Percentiles rank a stretch among this genome's conserved stretches.
Conservation (phyloP, 53 echinoderm and acorn worm genomes). For the Pentamera pediparva region DNA sequence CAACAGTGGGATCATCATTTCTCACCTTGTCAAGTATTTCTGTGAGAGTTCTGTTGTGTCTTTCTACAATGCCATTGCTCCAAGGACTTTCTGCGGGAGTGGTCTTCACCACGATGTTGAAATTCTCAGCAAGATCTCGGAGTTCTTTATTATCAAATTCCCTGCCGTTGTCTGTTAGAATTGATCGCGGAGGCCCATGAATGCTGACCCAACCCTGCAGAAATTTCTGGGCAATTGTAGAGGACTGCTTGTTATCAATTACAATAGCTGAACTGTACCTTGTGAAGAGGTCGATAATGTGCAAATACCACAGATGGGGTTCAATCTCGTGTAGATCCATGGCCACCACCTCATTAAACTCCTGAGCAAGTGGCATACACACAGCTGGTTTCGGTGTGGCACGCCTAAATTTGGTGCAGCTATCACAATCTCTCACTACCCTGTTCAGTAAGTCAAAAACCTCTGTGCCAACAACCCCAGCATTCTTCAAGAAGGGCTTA, state of each 20-base stretch:
- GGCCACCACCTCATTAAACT: neutral
- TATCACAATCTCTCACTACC: neutral
- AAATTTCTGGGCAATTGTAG: neutral
- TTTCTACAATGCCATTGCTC: conserved; percentile 10
- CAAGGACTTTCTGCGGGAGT: conserved; percentile 13
- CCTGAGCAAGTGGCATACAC: neutral
- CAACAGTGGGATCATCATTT: neutral
- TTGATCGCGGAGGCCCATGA: conserved; percentile 4
- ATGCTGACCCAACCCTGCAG: conserved; percentile 1
- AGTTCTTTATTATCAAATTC: neutral
- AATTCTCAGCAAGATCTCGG: neutral
- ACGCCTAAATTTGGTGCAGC: neutral
- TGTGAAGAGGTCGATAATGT: neutral
- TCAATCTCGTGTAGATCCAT: conserved; percentile 1
- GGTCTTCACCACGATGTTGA: neutral
- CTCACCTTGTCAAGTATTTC: neutral
- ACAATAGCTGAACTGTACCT: neutral
- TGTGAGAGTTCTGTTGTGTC: conserved; percentile 15
- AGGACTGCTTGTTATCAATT: neutral
- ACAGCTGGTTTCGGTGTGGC: neutral
- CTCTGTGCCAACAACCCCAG: neutral
- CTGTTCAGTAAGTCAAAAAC: neutral
- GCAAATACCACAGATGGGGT: neutral
- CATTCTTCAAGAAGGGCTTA: conserved; percentile 20
- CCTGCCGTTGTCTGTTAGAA: conserved; percentile 1